These are phyloP conservation scores for Mesembrinibis cayennensis DNA, from an alignment of 2,113 vertebrate genomes.

Conservation along the genomic window DNA sequence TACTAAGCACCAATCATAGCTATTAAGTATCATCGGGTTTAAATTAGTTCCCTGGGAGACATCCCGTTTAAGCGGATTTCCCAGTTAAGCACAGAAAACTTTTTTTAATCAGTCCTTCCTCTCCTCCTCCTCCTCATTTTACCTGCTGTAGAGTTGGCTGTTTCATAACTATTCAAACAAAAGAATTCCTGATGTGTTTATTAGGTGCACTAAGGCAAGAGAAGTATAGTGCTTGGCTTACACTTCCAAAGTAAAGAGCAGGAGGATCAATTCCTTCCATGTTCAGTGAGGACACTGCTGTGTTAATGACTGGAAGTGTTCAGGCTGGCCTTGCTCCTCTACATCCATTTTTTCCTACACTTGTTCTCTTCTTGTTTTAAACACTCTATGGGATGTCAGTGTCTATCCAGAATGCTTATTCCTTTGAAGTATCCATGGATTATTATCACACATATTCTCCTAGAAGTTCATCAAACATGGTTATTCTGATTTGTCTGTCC, in stretches of 20 bases:
- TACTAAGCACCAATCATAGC: conserved; percentile 71
- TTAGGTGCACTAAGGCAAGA: background rate
- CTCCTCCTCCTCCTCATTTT: background rate
- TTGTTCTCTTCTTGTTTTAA: background rate
- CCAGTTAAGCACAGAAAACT: conserved; percentile 65
- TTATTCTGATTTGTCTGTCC: background rate
- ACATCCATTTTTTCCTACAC: background rate
- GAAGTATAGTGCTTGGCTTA: background rate
- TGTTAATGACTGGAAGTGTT: background rate
- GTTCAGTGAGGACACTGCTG: background rate
- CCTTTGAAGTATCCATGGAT: background rate
- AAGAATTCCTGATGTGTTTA: background rate
- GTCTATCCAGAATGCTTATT: background rate
- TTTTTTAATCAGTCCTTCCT: conserved; percentile 27
- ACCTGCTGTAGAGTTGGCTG: background rate
- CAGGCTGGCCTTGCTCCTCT: background rate
- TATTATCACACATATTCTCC: background rate
- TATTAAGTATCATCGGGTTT: conserved; percentile 68
- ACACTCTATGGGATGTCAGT: background rate
- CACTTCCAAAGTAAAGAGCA: background rate
- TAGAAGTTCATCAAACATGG: rapidly evolving
- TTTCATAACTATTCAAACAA: background rate
- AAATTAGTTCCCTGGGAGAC: conserved; percentile 71
- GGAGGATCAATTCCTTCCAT: background rate
- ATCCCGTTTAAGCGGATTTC: conserved; percentile 59